These are phyloP conservation scores for Sturnira hondurensis DNA, from an alignment of 2,113 vertebrate genomes.

Conservation along the genomic window DNA sequence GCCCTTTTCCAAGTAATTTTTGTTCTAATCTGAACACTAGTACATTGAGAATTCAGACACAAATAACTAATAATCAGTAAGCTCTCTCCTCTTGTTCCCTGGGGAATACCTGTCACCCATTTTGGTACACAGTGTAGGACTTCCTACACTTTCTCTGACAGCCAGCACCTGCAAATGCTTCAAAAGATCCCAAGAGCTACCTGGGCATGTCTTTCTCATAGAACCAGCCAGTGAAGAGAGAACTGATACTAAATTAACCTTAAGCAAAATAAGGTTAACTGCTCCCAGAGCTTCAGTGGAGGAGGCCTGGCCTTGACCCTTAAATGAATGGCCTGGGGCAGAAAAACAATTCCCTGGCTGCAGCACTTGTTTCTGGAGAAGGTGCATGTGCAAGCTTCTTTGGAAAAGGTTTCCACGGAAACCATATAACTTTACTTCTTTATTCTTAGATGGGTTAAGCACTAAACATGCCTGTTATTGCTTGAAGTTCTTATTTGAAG, in stretches of 20 bases:
- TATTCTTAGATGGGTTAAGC: slow-evolving; percentile 54
- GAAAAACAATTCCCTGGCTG: neutral
- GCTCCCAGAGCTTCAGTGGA: neutral
- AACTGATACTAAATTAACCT: neutral
- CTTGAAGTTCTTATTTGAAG: slow-evolving; percentile 59
- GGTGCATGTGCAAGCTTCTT: neutral
- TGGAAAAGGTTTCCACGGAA: slow-evolving; percentile 67
- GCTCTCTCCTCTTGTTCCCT: neutral
- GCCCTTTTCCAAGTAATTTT: neutral
- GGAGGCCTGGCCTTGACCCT: neutral
- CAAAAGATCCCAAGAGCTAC: neutral
- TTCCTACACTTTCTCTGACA: neutral
- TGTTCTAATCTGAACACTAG: slow-evolving; percentile 9
- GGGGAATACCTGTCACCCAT: neutral
- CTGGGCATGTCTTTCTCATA: neutral
- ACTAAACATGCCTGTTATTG: slow-evolving; percentile 36
- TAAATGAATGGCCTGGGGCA: neutral
- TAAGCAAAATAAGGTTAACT: neutral
- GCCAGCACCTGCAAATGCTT: slow-evolving; percentile 3
- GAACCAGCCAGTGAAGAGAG: neutral
- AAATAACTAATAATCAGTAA: neutral
- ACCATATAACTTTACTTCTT: slow-evolving; percentile 48
- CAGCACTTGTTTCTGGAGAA: slow-evolving; percentile 4
- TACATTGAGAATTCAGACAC: neutral
- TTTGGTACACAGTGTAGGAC: neutral